Percentiles rank a stretch among this genome's conserved stretches.
phyloP scores from a whole-genome alignment of 2,888 invertebrate genomes.

The Ptychoptera albimana region DNA sequence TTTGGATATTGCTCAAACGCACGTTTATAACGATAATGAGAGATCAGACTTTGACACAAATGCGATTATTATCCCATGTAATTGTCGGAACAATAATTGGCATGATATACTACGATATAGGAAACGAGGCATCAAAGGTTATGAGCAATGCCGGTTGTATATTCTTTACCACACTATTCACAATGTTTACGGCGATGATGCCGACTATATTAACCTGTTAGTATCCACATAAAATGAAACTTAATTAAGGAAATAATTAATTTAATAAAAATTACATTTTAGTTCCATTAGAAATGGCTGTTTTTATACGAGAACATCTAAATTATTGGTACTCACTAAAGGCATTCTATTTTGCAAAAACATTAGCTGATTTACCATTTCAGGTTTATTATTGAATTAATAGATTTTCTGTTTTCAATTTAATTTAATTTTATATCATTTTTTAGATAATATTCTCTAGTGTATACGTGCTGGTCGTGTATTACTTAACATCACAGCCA shows the following conservation, averaged over 20 bases:
- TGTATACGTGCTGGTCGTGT: conserved; percentile 78
- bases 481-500: conserved; percentile 94
- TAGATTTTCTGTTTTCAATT: background rate
- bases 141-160: conserved; percentile 91
- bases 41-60: conserved; percentile 77
- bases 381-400: conserved; percentile 45
- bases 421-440: conserved; percentile 14
- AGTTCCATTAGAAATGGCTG: conserved; percentile 94
- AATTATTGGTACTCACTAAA: conserved; percentile 96
- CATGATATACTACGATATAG: conserved; percentile 83
- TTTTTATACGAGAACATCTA: conserved; percentile 85
- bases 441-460: conserved; percentile 69
- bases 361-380: conserved; percentile 90
- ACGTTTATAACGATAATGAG: conserved; percentile 68
- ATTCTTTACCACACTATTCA: conserved; percentile 91
- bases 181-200: conserved; percentile 98
- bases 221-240: conserved; percentile 24
- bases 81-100: conserved; percentile 85
- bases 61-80: conserved; percentile 57
- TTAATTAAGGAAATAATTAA: background rate
- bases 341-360: conserved; percentile 92
- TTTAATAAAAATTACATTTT: conserved; percentile 11
- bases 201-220: conserved; percentile 95
- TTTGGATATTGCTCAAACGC: conserved; percentile 73
- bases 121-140: conserved; percentile 83